A percentile compares a stretch with the other conserved stretches of the same genome.
These are phyloP conservation scores for Bombus pyrosoma DNA, from an alignment of 1,140 invertebrate genomes.

Conservation along the genomic window DNA sequence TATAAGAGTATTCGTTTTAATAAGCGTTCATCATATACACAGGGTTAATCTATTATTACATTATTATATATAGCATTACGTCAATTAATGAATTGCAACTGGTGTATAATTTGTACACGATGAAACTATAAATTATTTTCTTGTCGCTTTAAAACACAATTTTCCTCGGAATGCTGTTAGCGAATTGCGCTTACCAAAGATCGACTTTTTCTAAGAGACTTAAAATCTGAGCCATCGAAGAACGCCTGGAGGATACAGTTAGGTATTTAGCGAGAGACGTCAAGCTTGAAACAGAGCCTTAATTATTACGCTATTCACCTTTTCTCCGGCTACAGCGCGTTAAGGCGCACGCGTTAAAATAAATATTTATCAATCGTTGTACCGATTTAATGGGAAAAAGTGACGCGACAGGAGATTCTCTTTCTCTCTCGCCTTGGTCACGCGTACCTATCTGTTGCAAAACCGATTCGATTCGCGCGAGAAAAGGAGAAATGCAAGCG, in stretches of 20 bases:
- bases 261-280: slow-evolving; percentile 9
- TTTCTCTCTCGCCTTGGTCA: slow-evolving; percentile 21
- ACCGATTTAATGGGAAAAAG: slow-evolving; percentile 56
- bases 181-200: background rate
- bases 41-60: background rate
- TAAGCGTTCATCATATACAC: background rate
- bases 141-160: background rate
- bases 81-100: background rate
- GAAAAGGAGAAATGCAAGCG: slow-evolving; percentile 17
- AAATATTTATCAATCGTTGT: slow-evolving; percentile 62
- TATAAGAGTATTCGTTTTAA: background rate
- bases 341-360: slow-evolving; percentile 12
- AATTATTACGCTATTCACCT: slow-evolving; percentile 9
- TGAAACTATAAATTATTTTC: background rate
- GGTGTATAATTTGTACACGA: background rate
- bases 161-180: too few relatives aligned
- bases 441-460: background rate
- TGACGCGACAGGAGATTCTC: slow-evolving; percentile 14
- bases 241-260: background rate
- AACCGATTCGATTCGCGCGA: background rate
- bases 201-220: background rate
- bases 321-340: background rate
- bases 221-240: background rate
- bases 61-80: background rate
- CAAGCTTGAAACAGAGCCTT: slow-evolving; percentile 4